Evolutionary conservation across 2,797 vertebrate species (phyloP).

Genomic region (Oceanodroma leucorhoa): DNA sequence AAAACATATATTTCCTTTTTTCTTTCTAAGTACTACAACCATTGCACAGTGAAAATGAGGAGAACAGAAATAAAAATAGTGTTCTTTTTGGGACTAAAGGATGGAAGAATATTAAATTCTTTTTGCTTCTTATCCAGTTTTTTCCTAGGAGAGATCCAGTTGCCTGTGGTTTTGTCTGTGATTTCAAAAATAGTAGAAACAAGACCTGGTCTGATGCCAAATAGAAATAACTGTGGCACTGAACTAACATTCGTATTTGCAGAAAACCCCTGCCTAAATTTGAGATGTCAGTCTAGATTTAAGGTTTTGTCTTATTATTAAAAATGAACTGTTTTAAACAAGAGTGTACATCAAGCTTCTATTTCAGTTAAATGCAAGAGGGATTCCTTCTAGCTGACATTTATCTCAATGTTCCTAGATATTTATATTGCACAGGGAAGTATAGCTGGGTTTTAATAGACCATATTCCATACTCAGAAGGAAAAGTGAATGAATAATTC

Average conservation of each 20-base stretch:
- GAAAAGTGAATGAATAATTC: not conserved
- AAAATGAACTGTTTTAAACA: not conserved
- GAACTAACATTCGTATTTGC: not conserved
- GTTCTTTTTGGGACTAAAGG: not conserved
- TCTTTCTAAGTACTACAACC: not conserved
- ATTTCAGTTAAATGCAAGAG: not conserved
- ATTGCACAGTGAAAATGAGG: not conserved
- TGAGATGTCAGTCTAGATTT: not conserved
- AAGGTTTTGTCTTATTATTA: not conserved
- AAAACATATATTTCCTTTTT: not conserved
- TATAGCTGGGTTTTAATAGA: not conserved
- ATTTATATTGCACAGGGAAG: not conserved
- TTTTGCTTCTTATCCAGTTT: not conserved
- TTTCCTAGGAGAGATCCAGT: slow-evolving; percentile 41
- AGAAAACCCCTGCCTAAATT: slow-evolving; percentile 8
- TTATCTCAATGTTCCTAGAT: not conserved
- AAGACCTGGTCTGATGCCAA: not conserved
- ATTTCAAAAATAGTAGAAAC: slow-evolving; percentile 44
- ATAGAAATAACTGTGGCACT: not conserved
- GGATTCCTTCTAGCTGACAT: not conserved
- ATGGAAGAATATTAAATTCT: slow-evolving; percentile 7
- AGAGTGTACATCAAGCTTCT: not conserved
- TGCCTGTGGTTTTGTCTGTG: slow-evolving; percentile 46
- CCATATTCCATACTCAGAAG: not conserved
- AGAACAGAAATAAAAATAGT: slow-evolving; percentile 15